phyloP scores from a whole-genome alignment of 2,113 vertebrate species.

The Corythoichthys intestinalis region DNA sequence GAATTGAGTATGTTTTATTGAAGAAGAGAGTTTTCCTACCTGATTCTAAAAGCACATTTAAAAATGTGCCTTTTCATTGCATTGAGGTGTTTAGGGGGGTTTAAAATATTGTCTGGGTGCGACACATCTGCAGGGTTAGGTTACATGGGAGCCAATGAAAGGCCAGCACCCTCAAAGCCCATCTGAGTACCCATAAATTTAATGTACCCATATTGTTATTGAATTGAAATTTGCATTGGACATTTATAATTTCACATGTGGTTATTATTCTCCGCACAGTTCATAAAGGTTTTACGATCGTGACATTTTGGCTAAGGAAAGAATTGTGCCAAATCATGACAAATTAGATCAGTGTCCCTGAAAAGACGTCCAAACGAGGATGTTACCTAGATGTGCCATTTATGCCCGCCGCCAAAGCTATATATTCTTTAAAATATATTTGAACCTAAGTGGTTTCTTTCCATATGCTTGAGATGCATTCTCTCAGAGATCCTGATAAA shows the following conservation, averaged over 20 bases:
- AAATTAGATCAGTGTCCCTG: background rate
- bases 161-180: background rate
- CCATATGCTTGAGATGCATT: background rate
- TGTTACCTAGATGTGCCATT: background rate
- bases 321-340: background rate
- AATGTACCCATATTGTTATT: background rate
- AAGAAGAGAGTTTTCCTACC: background rate
- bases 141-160: background rate
- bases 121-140: background rate
- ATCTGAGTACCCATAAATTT: background rate
- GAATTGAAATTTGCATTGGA: background rate
- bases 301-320: background rate
- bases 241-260: background rate
- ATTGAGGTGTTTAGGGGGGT: background rate
- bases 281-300: background rate
- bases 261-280: background rate
- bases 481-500: background rate
- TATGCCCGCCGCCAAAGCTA: background rate
- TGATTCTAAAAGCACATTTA: background rate
- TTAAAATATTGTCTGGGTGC: too few species aligned
- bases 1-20: background rate
- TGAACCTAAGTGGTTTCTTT: background rate
- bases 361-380: background rate
- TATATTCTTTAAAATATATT: background rate
- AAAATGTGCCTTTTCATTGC: background rate